Evolutionary conservation across 2,113 vertebrate genomes (phyloP).

Genomic region (Nipponia nippon): DNA sequence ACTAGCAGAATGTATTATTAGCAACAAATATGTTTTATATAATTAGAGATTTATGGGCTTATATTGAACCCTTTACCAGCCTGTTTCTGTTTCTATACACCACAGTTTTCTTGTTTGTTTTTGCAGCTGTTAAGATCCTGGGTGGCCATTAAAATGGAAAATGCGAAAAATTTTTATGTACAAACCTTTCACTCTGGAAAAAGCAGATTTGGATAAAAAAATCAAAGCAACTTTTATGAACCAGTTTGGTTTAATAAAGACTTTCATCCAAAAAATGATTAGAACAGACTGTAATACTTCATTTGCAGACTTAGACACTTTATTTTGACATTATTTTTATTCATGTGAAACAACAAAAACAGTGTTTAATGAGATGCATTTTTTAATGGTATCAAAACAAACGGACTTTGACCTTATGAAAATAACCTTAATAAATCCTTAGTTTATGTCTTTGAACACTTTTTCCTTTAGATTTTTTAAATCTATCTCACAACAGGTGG

Average conservation of each 20-base stretch:
- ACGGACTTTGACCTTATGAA: neutral
- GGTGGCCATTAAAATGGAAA: neutral
- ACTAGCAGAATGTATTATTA: neutral
- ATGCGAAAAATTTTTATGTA: neutral
- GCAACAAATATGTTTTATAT: neutral
- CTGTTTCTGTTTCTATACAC: neutral
- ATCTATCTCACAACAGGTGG: neutral
- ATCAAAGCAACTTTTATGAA: neutral
- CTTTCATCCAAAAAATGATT: neutral
- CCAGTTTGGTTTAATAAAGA: neutral
- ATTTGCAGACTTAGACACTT: neutral
- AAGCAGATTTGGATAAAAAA: neutral
- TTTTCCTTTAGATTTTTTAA: neutral
- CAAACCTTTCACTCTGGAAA: neutral
- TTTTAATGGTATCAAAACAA: neutral
- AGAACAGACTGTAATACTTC: neutral
- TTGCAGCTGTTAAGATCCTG: neutral
- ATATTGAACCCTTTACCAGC: neutral
- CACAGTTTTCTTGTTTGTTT: neutral
- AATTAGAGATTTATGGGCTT: slow-evolving; percentile 8
- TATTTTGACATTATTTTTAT: neutral
- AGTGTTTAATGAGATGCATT: neutral
- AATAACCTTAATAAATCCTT: neutral
- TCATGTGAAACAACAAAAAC: neutral
- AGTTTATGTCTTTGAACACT: neutral